Evolutionary conservation across 2,888 invertebrate genomes (phyloP), one percentile per base, ranked within the genome.

Genomic region (Drosophila parthenogenetica): DNA sequence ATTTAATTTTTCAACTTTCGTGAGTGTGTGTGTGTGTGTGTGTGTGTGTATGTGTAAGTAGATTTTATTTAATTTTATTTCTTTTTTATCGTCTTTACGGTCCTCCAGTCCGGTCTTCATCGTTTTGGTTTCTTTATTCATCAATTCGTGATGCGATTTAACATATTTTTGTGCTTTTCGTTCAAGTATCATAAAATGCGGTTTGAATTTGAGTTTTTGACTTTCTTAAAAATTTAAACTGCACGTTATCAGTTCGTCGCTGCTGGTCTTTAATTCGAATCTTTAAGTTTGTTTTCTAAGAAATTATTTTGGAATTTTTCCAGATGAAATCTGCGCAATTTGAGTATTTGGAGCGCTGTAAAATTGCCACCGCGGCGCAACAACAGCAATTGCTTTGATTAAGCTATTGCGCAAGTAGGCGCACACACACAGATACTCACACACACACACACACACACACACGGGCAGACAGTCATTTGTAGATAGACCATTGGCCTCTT

Each of bases 101-200:
- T 62, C 39, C 53, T 29, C 37, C 16, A 22, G 48, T 59, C 35
- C 60, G 40, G 46, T 25, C 50, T 42, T 57, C 59, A 17, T 45
- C 49, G 39, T 45, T 65, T 63, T 16, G 59, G 62, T 45, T 66
- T 59, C 58, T 76, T 84, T 79, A 73, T 85, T 79, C 79, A 82
- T 82, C 61, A 82, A 79, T 79, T 76, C 66, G 64, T 67, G 77
- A 83, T 77, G 73, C 65, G 61, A 69, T 73, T 81, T 76, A 64
- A 70, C 48, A 73, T 61, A 59, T 69, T 48, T 46, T 45, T 78
- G 59, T 80, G 77, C n/a, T n/a, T n/a, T 66, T 61, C 61, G 60
- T 61, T 13, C 35, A 51, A 46, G 40, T 29, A 39, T 25, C 66
- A 73, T 63, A 73, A 74, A 75, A 60, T 11, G 43, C 39, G 17